Evolutionary conservation across 2,797 vertebrate species (phyloP).

Genomic region (Sebastes taczanowskii): DNA sequence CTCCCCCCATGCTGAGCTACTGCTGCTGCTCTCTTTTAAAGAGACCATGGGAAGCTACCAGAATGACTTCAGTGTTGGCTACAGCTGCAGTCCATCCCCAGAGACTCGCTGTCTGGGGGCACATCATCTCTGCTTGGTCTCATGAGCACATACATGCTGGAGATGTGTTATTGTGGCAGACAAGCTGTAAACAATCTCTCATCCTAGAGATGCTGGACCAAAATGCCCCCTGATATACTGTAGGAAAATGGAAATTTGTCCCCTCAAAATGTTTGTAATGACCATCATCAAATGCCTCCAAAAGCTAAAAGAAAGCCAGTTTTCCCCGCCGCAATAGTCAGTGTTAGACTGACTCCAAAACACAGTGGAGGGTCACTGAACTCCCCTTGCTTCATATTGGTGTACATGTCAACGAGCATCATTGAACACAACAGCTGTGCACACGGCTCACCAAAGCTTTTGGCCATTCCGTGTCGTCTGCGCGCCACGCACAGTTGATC

Average conservation of each 20-base stretch:
- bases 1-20: slow-evolving; percentile 23
- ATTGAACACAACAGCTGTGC: slow-evolving; percentile 8
- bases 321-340: not conserved
- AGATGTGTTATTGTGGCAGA: not conserved
- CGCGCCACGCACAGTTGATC: not conserved
- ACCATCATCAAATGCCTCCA: not conserved
- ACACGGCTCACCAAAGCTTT: not conserved
- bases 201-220: not conserved
- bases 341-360: not conserved
- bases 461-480: not conserved
- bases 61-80: slow-evolving; percentile 19
- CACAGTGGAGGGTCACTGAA: not conserved
- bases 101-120: not conserved
- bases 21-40: slow-evolving; percentile 25
- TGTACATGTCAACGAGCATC: not conserved
- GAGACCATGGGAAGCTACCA: slow-evolving; percentile 6
- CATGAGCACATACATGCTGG: not conserved
- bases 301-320: not conserved
- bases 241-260: no score
- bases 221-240: not conserved
- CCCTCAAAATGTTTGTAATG: not conserved
- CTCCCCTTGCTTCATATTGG: not conserved
- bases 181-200: not conserved
- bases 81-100: slow-evolving; percentile 21
- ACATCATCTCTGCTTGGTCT: not conserved